Evolutionary conservation across 2,888 invertebrate genomes (phyloP).

Genomic region (Drosophila glabriapex): DNA sequence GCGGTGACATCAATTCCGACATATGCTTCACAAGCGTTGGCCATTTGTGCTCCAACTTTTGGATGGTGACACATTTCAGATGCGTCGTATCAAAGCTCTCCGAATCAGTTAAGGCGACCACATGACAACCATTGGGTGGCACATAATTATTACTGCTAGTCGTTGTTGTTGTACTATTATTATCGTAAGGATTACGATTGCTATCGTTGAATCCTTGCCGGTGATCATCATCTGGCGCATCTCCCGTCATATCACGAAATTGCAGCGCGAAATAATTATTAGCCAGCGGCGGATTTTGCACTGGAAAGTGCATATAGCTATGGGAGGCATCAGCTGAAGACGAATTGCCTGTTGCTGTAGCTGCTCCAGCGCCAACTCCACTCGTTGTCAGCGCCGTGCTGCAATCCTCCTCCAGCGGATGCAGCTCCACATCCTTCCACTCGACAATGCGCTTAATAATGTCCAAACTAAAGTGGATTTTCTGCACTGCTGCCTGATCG

Average conservation of each 20-base stretch:
- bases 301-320: constrained; percentile 78
- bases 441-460: constrained; percentile 94
- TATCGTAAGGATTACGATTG: constrained; percentile 22
- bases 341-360: constrained; percentile 3
- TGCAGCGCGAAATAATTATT: constrained; percentile 85
- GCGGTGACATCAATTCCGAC: constrained; percentile 80
- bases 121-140: constrained; percentile 77
- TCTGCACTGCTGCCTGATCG: constrained; percentile 89
- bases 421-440: constrained; percentile 93
- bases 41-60: constrained; percentile 94
- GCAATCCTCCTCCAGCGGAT: constrained; percentile 90
- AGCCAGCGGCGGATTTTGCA: constrained; percentile 81
- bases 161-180: constrained; percentile 5
- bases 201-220: constrained; percentile 24
- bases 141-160: constrained; percentile 41
- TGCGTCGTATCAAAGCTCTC: constrained; percentile 94
- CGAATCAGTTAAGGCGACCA: constrained; percentile 89
- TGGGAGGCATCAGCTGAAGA: constrained; percentile 46
- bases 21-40: constrained; percentile 91
- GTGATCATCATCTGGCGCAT: constrained; percentile 9
- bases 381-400: constrained; percentile 18
- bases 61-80: constrained; percentile 94
- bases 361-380: constrained; percentile 2
- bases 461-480: constrained; percentile 93
- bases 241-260: constrained; percentile 65